A percentile compares a stretch with the other conserved stretches of the same genome.
Conservation (phyloP, 2,888 invertebrate species). For the Lasioglossum oenotherae region DNA sequence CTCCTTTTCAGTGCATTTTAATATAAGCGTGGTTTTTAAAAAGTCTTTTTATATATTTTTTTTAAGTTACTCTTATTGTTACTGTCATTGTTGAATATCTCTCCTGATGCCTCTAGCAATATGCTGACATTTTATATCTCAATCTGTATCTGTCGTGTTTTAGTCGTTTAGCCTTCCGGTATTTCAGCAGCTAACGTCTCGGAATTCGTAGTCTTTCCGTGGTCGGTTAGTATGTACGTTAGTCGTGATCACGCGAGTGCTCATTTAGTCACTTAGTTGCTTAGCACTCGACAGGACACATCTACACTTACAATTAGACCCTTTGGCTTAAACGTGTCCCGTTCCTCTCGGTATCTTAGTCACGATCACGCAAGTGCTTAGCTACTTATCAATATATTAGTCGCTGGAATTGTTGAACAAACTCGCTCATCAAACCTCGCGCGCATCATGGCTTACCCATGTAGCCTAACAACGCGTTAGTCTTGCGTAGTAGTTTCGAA, state of each 20-base stretch:
- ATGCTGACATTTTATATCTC: no score
- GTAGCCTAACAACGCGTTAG: neutral
- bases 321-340: neutral
- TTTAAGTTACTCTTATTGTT: no score
- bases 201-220: neutral
- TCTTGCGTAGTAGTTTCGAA: neutral
- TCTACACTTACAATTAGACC: slow-evolving; percentile 4
- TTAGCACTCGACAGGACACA: neutral
- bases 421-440: neutral
- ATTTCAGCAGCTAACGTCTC: neutral
- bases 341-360: neutral
- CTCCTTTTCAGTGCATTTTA: no score
- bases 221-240: neutral
- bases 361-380: neutral
- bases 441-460: neutral
- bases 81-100: no score
- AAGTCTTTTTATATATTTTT: no score
- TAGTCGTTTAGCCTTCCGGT: neutral
- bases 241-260: neutral
- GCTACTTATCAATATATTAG: slow-evolving; percentile 9
- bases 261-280: slow-evolving; percentile 7
- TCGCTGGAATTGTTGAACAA: slow-evolving; percentile 2
- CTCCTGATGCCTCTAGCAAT: no score
- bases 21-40: no score
- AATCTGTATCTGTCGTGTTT: neutral